Percentiles rank a stretch among this genome's conserved stretches.
These are phyloP conservation scores for Psococerastis gibbosa DNA, from an alignment of 2,888 invertebrate genomes.

Conservation along the genomic window DNA sequence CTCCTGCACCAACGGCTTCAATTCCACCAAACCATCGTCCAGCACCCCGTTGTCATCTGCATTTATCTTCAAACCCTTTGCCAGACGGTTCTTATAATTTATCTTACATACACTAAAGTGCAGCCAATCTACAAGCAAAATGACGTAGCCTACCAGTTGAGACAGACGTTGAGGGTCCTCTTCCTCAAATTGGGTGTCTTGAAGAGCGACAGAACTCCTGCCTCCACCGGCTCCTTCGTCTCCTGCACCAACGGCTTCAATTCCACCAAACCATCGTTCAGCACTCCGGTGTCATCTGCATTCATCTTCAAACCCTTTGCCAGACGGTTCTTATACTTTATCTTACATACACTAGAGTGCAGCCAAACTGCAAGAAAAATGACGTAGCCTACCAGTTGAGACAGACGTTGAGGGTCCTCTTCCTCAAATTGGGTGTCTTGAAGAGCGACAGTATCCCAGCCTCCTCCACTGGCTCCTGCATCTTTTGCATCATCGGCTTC, in stretches of 20 bases:
- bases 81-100: too few species aligned
- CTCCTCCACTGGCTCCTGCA: conserved; percentile 35
- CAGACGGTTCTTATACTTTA: too few species aligned
- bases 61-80: too few species aligned
- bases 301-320: too few species aligned
- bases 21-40: too few species aligned
- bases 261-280: too few species aligned
- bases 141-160: conserved; percentile 41
- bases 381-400: conserved; percentile 42
- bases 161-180: conserved; percentile 60
- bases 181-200: conserved; percentile 58
- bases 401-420: conserved; percentile 61
- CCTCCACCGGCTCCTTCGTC: conserved; percentile 10
- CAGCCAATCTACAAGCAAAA: too few species aligned
- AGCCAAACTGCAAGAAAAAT: too few species aligned
- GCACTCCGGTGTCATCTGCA: too few species aligned
- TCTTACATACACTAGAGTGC: too few species aligned
- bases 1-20: not conserved
- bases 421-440: conserved; percentile 56
- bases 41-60: too few species aligned
- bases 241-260: not conserved
- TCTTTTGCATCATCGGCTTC: conserved; percentile 10
- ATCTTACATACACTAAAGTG: too few species aligned
- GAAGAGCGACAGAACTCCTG: conserved; percentile 51
- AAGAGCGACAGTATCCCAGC: conserved; percentile 64